Evolutionary conservation across 2,113 vertebrate species (phyloP).

Genomic region (Elanoides forficatus): DNA sequence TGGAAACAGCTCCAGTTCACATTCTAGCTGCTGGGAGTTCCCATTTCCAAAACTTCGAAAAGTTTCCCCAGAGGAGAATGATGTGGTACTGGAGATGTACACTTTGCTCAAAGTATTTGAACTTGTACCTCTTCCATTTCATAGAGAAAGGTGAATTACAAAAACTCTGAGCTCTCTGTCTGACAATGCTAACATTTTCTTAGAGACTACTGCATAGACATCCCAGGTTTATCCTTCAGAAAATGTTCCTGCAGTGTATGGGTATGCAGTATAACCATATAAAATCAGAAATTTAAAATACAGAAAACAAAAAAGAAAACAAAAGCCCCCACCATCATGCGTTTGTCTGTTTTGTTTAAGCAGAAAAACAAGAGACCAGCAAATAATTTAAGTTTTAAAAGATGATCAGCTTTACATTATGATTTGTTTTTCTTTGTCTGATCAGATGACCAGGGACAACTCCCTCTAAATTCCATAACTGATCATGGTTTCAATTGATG

Average conservation of each 20-base stretch:
- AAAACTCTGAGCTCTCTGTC: not conserved
- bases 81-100: not conserved
- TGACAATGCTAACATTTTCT: not conserved
- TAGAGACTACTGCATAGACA: not conserved
- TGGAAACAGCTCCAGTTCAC: not conserved
- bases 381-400: not conserved
- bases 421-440: not conserved
- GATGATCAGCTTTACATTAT: not conserved
- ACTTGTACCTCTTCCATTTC: not conserved
- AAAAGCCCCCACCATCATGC: not conserved
- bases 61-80: not conserved
- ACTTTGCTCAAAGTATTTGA: not conserved
- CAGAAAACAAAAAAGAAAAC: not conserved
- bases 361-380: not conserved
- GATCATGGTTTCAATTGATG: not conserved
- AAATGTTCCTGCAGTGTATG: not conserved
- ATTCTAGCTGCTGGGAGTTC: not conserved
- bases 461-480: not conserved
- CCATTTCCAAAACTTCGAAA: not conserved
- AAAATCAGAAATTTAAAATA: not conserved
- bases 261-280: not conserved
- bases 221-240: not conserved
- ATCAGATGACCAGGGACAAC: not conserved
- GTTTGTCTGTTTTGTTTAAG: not conserved
- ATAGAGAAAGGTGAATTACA: not conserved